These are phyloP conservation scores for Muscicapa comitata DNA, from an alignment of 2,797 vertebrate species.

Conservation along the genomic window DNA sequence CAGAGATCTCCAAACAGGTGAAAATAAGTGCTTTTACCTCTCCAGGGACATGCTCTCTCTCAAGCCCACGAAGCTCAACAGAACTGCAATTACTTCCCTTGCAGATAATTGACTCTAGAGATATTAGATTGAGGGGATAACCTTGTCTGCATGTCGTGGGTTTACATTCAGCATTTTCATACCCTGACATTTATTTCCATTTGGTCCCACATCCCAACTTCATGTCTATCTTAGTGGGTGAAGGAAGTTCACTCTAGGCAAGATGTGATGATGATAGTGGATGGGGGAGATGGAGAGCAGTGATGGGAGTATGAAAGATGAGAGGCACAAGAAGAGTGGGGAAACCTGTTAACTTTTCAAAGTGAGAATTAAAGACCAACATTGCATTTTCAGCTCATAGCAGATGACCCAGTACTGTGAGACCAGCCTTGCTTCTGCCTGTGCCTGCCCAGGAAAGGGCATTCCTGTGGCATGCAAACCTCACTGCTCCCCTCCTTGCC, in stretches of 20 bases:
- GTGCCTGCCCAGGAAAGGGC: background rate
- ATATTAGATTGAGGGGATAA: background rate
- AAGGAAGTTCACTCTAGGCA: background rate
- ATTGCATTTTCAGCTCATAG: background rate
- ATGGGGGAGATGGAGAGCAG: background rate
- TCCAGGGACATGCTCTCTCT: background rate
- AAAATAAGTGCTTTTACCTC: background rate
- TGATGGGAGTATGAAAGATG: background rate
- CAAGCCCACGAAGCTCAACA: accelerated
- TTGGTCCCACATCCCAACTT: background rate
- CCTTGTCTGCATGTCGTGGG: background rate
- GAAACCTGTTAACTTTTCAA: background rate
- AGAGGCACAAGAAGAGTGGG: background rate
- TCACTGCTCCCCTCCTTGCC: background rate
- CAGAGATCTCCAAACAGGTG: background rate
- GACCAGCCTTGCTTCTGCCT: background rate
- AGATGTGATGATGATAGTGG: background rate
- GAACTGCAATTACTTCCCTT: background rate
- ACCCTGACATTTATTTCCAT: background rate
- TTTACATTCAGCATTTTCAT: background rate
- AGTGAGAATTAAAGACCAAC: background rate
- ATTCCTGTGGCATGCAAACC: background rate
- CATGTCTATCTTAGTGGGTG: background rate
- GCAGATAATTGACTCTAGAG: background rate
- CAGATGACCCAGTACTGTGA: background rate